Evolutionary conservation across 1,140 invertebrate genomes (phyloP).

Genomic region (Drosophila hydei): DNA sequence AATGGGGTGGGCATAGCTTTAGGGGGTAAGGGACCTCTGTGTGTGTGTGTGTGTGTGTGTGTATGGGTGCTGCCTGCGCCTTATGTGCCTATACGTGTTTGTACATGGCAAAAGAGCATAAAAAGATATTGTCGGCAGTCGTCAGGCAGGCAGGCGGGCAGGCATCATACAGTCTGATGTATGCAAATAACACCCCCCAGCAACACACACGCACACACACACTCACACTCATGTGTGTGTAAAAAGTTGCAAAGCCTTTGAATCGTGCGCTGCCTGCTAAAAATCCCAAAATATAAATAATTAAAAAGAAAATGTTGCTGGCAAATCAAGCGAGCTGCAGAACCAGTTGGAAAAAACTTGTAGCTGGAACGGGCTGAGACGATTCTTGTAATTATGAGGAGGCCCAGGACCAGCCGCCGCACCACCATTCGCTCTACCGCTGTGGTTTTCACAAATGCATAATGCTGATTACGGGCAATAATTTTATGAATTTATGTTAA

Average conservation of each 20-base stretch:
- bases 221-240: conserved; percentile 22
- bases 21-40: not conserved
- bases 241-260: conserved; percentile 62
- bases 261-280: conserved; percentile 73
- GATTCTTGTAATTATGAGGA: conserved; percentile 64
- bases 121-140: conserved; percentile 73
- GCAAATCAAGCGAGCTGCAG: conserved; percentile 70
- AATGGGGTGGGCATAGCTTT: conserved; percentile 21
- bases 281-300: conserved; percentile 82
- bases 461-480: conserved; percentile 83
- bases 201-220: conserved; percentile 15
- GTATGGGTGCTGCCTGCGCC: conserved; percentile 20
- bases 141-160: conserved; percentile 26
- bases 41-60: not conserved
- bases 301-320: conserved; percentile 81
- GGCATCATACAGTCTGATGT: conserved; percentile 57
- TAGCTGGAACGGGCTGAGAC: conserved; percentile 7
- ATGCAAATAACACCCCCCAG: conserved; percentile 75
- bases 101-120: conserved; percentile 49
- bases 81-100: conserved; percentile 8
- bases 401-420: conserved; percentile 7
- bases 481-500: conserved; percentile 83
- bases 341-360: conserved; percentile 10
- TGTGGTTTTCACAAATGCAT: conserved; percentile 82
- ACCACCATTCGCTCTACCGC: conserved; percentile 41